Evolutionary conservation across 1,140 invertebrate species (phyloP), one percentile per base, ranked within the genome.

Genomic region (Ditylenchus dipsaci): DNA sequence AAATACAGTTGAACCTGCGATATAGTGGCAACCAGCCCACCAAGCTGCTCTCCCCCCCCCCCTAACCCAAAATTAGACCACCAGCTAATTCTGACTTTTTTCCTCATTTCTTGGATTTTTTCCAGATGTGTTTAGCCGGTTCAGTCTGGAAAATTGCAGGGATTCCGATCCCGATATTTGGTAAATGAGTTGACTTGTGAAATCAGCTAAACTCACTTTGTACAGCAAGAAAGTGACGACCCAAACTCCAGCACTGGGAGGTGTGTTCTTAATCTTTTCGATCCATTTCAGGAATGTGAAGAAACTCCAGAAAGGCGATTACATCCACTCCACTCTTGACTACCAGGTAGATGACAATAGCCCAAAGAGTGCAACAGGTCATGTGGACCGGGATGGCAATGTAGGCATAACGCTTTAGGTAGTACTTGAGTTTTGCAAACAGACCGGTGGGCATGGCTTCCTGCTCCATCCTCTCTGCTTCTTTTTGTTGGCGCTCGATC

Each of bases 371-470:
- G 65, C 79, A 79, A 15, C 30, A 56, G n/a, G 63, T 67, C 0
- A 56, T 42, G 65, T 81, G 76, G 15, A 78, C 78, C 3, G 76
- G 75, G 11, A 79, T 62, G 43, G 78, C 78, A 15, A 81, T 79
- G 56, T 78, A 81, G 79, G 79, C 81, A 62, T 79, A 76, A 38
- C 78, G 73, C 60, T 82, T 79, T 21, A 79, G 67, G 43, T 81
- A 79, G 49, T 77, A 79, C 59, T 81, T 80, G n/a, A 81, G 42
- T 63, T 82, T 79, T 1, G 69, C 72, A 42, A 82, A 69, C 3
- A 79, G 59, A 9, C 67, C 68, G 63, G 59, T 47, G 49, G 78
- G 64, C 45, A 58, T 66, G 60, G 58, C 58, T 68, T 82, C 80
- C 7, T 59, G 17, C n/a, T 21, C 38, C n/a, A 57, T 49, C n/a